Evolutionary conservation across 1,140 invertebrate genomes (phyloP).

Genomic region (Glomeris maerens): DNA sequence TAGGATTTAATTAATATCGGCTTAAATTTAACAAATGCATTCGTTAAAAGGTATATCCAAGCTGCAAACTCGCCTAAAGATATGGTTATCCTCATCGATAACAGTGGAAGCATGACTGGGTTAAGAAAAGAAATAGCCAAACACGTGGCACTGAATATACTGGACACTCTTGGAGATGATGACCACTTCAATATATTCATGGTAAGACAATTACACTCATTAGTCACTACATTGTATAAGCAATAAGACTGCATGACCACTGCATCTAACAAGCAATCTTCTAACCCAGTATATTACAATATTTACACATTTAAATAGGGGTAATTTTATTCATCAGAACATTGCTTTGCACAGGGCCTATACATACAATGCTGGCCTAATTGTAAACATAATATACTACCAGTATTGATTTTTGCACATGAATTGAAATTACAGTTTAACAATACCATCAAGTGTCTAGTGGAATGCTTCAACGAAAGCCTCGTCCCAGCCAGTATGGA

Average conservation of each 20-base stretch:
- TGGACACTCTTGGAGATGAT: constrained; percentile 94
- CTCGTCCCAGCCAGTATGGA: constrained; percentile 45
- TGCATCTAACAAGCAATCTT: too few relatives aligned
- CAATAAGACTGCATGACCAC: too few relatives aligned
- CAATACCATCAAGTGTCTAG: constrained; percentile 39
- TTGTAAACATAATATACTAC: too few relatives aligned
- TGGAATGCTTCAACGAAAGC: constrained; percentile 63
- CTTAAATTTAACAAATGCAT: neutral
- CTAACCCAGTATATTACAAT: too few relatives aligned
- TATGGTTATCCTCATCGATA: constrained; percentile 87
- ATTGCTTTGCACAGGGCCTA: too few relatives aligned
- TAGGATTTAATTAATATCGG: neutral
- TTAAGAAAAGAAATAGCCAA: constrained; percentile 80
- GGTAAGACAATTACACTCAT: constrained; percentile 27
- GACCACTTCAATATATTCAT: constrained; percentile 89
- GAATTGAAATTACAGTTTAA: too few relatives aligned
- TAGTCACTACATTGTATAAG: too few relatives aligned
- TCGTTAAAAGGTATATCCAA: constrained; percentile 60
- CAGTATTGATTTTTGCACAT: too few relatives aligned
- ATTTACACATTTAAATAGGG: too few relatives aligned
- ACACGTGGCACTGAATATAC: constrained; percentile 72
- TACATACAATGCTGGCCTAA: too few relatives aligned
- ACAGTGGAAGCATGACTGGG: constrained; percentile 94
- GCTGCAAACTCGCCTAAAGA: constrained; percentile 96
- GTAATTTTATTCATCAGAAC: too few relatives aligned